Base-by-base conservation (phyloP, 92 coral and sea anemone genomes). In the Bergia sp. region DNA sequence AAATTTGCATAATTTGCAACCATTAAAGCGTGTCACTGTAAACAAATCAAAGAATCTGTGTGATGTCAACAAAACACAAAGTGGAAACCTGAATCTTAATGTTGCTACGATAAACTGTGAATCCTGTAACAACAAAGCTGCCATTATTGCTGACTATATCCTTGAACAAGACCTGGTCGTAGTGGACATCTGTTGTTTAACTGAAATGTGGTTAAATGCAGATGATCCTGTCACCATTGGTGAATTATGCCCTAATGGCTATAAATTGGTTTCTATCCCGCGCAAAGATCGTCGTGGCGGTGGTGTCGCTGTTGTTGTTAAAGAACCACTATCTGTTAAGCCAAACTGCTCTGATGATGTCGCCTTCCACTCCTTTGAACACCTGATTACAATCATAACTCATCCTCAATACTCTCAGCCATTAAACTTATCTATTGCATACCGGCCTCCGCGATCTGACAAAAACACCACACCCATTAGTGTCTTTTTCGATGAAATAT, bases 261-360 rank as follows among this genome's bases (percentile, higher is more conserved):
- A 29, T 29, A 29, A 29, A 29, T 29, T 29, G 29, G 29, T 29
- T 29, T 29, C 29, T 29, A 29, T 29, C 29, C 29, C 29, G 29
- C 29, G 29, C 29, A 29, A 29, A 29, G 29, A 29, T 29, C 29
- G 29, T 29, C 29, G 29, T 29, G 29, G 29, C 29, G 29, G 29
- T 29, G 29, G 29, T 29, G 29, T 29, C 29, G 29, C 29, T 29
- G 29, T 29, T 50, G 81, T 44, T 88, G 64, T 37, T 83, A 82
- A 91, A 88, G 86, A 83, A 91, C 79, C 84, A 73, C 78, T 77
- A 75, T 15, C 82, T 73, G 41, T 61, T 86, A 29, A 21, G 44
- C 36, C 55, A n/a, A 74, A 64, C 77, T 23, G 64, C 45, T 23
- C 50, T 7, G 3, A 49, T 37, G 64, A 86, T 44, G 67, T 86